These are phyloP conservation scores for Notechis scutatus DNA, from an alignment of 2,113 vertebrate genomes.

Conservation along the genomic window DNA sequence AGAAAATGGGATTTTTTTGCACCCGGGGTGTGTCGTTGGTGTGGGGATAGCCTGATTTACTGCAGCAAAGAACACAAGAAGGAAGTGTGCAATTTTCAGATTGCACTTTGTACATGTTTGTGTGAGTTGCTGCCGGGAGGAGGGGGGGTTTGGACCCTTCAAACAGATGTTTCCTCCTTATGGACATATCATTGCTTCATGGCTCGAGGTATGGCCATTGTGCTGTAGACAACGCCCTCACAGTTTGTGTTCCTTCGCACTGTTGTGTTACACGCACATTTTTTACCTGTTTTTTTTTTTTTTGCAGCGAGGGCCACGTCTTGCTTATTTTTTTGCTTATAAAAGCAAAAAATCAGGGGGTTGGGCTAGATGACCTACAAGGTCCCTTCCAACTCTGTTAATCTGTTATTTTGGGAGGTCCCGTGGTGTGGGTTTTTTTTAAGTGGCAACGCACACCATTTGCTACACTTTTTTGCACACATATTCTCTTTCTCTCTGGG, in stretches of 20 bases:
- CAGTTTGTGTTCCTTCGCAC: background rate
- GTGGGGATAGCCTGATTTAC: background rate
- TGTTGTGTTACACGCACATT: background rate
- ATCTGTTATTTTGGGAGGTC: background rate
- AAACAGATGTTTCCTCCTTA: background rate
- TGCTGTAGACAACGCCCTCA: background rate
- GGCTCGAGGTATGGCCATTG: background rate
- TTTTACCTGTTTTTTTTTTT: too few relatives aligned
- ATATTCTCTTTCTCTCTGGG: background rate
- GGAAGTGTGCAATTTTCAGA: background rate
- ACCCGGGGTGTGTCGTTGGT: too few relatives aligned
- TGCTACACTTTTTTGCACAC: background rate
- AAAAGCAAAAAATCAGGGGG: too few relatives aligned
- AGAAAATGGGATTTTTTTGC: background rate
- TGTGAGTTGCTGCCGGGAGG: background rate
- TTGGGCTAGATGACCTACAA: too few relatives aligned
- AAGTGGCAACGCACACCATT: background rate
- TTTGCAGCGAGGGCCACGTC: too few relatives aligned
- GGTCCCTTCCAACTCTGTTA: too few relatives aligned
- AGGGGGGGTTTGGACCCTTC: background rate
- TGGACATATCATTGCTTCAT: background rate
- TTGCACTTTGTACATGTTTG: background rate
- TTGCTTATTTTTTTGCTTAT: background rate
- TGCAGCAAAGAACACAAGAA: background rate
- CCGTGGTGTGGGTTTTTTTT: fast-evolving